A percentile compares a stretch with the other conserved stretches of the same genome.
These are phyloP conservation scores for Cardiocondyla obscurior DNA, from an alignment of 1,140 invertebrate genomes.

Conservation along the genomic window DNA sequence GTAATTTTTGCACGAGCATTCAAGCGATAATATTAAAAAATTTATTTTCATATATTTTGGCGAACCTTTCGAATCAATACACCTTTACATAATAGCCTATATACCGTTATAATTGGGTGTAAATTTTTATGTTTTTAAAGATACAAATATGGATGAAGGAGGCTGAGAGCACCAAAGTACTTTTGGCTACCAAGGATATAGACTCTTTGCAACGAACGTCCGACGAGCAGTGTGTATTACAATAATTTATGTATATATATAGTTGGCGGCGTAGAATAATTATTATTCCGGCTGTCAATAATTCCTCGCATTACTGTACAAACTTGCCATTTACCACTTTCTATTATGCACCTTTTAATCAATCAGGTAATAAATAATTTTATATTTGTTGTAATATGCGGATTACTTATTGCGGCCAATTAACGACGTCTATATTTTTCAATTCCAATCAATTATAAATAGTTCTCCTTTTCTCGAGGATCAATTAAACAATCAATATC, in stretches of 20 bases:
- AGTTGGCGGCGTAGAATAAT: not conserved
- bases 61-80: not conserved
- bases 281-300: not conserved
- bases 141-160: constrained; percentile 85
- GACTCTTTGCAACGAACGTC: constrained; percentile 62
- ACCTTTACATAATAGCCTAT: no score
- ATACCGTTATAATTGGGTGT: no score
- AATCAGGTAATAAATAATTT: constrained; percentile 36
- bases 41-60: not conserved
- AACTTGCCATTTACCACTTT: not conserved
- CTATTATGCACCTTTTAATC: not conserved
- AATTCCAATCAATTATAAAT: constrained; percentile 18
- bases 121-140: constrained; percentile 70
- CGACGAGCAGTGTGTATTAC: constrained; percentile 77
- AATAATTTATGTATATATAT: constrained; percentile 65
- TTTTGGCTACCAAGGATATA: constrained; percentile 80
- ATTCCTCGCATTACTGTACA: not conserved
- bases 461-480: not conserved
- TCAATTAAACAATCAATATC: not conserved
- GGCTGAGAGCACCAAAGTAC: constrained; percentile 85
- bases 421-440: not conserved
- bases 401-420: constrained; percentile 15
- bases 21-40: not conserved
- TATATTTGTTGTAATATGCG: not conserved
- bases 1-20: not conserved